Conservation (phyloP, 2,113 vertebrate genomes). For the Petrocephalus zakoni region DNA sequence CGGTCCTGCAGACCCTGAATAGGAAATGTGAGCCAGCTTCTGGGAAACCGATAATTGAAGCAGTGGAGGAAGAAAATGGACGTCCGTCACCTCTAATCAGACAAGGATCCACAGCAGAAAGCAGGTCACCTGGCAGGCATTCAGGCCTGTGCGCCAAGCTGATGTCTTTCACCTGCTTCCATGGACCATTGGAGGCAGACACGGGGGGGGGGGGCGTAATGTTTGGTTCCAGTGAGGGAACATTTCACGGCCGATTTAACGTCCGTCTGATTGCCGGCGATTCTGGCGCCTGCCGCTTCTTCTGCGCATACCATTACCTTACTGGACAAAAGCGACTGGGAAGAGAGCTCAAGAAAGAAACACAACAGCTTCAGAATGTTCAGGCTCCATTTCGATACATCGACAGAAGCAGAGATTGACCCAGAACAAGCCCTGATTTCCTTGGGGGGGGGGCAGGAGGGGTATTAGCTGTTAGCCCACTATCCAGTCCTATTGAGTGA, state of each 20-base stretch:
- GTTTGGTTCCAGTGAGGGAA: slow-evolving; percentile 7
- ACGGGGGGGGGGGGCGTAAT: not conserved
- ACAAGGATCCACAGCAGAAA: not conserved
- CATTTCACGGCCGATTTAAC: slow-evolving; percentile 32
- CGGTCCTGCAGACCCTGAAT: not conserved
- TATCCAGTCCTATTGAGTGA: not conserved
- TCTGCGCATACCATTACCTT: not conserved
- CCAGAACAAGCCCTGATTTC: not conserved
- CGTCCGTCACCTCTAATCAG: slow-evolving; percentile 5
- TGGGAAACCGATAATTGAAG: not conserved
- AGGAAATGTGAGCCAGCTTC: not conserved
- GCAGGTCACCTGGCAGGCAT: slow-evolving; percentile 1
- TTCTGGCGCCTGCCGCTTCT: not conserved
- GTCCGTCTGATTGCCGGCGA: slow-evolving; percentile 4
- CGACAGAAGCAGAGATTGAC: not conserved
- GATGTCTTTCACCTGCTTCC: slow-evolving; percentile 14
- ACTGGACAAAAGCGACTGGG: not conserved
- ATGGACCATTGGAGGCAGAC: slow-evolving; percentile 21
- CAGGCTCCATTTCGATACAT: not conserved
- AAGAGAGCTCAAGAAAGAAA: not conserved
- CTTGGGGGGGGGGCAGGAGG: too few species aligned
- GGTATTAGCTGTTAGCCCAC: not conserved
- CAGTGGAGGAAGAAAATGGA: not conserved
- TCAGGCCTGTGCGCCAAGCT: not conserved
- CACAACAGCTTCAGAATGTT: not conserved